A percentile compares a stretch with the other conserved stretches of the same genome.
Evolutionary conservation across 2,113 vertebrate species (phyloP).

Genomic region (Excalfactoria chinensis): DNA sequence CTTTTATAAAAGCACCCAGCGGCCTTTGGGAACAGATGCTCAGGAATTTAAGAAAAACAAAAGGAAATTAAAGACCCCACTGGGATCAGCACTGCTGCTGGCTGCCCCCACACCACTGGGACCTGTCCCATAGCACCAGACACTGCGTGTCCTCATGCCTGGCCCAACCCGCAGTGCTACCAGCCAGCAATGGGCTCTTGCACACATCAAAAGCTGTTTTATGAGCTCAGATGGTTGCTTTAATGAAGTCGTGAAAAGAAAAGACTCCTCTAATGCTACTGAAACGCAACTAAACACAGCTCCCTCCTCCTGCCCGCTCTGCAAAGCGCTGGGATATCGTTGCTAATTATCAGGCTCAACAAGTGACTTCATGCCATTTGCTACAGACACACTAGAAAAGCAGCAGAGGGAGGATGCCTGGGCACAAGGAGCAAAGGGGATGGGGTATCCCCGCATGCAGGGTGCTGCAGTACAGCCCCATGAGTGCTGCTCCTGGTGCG

Average conservation of each 20-base stretch:
- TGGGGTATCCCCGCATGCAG: not conserved
- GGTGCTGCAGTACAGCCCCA: not conserved
- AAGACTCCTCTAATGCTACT: not conserved
- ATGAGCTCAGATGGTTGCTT: not conserved
- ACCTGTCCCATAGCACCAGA: not conserved
- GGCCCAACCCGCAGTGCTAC: not conserved
- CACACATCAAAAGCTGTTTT: not conserved
- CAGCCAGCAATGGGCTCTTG: not conserved
- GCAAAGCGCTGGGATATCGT: constrained; percentile 79
- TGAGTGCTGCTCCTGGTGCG: rapidly evolving
- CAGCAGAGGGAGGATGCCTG: rapidly evolving
- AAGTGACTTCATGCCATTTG: constrained; percentile 77
- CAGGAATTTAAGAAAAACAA: not conserved
- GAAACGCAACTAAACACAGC: not conserved
- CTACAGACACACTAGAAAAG: constrained; percentile 59
- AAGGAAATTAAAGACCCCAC: not conserved
- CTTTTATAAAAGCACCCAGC: constrained; percentile 24
- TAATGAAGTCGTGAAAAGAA: not conserved
- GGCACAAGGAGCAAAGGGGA: not conserved
- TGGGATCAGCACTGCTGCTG: not conserved
- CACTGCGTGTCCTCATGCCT: not conserved
- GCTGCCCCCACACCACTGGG: not conserved
- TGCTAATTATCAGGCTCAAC: constrained; percentile 81
- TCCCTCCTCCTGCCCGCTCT: constrained; percentile 16
- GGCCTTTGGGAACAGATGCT: constrained; percentile 20